Evolutionary conservation across 2,888 invertebrate genomes (phyloP).

Genomic region (Balanococcus diminutus): DNA sequence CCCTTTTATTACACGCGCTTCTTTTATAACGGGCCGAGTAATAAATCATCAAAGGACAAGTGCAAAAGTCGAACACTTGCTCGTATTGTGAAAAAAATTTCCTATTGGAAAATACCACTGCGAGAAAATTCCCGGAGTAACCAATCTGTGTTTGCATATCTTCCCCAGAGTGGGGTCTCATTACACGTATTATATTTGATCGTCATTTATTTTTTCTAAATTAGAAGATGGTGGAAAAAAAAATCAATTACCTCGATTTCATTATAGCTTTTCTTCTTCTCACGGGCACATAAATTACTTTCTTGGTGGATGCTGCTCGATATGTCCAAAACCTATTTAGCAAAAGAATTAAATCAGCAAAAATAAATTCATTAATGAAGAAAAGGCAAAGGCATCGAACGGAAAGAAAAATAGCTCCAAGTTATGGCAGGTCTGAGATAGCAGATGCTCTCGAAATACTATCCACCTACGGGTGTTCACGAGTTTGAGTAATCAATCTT

Average conservation of each 20-base stretch:
- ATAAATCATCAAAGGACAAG: conserved; percentile 33
- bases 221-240: too few species aligned
- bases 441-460: not conserved
- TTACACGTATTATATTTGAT: not conserved
- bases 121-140: not conserved
- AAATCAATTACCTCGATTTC: not conserved
- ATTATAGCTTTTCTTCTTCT: not conserved
- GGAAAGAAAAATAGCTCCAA: not conserved
- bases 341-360: not conserved
- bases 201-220: not conserved
- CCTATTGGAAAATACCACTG: not conserved
- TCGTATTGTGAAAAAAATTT: not conserved
- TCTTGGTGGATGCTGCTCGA: not conserved
- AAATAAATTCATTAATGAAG: not conserved
- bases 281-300: not conserved
- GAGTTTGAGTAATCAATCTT: conserved; percentile 1
- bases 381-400: not conserved
- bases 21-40: not conserved
- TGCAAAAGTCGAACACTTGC: conserved; percentile 36
- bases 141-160: not conserved
- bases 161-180: not conserved
- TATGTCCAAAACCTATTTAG: not conserved
- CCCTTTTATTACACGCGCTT: not conserved
- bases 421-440: too few species aligned
- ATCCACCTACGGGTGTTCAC: not conserved